Evolutionary conservation across 2,113 vertebrate genomes (phyloP).

Genomic region (Rhinogobius similis): DNA sequence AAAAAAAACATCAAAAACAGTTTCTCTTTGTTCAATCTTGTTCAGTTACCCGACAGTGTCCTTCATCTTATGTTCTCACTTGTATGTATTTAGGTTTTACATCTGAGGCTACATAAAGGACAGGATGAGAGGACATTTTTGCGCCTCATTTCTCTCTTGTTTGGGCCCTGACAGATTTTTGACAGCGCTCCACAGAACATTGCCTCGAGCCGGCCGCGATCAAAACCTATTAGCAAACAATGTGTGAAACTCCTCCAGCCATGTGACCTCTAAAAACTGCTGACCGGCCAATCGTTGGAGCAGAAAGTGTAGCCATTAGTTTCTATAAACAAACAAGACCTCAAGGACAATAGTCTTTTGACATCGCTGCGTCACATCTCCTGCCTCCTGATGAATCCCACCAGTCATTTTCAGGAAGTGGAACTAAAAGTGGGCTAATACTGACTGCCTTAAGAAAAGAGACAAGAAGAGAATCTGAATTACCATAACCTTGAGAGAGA

Average conservation of each 20-base stretch:
- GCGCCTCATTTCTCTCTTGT: slow-evolving; percentile 1
- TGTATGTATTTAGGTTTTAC: neutral
- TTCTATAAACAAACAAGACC: slow-evolving; percentile 44
- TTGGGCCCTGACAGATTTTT: slow-evolving; percentile 10
- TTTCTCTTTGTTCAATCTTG: neutral
- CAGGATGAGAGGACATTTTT: slow-evolving; percentile 8
- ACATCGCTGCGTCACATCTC: slow-evolving; percentile 32
- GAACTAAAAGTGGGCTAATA: slow-evolving; percentile 12
- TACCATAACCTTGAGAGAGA: too few relatives aligned
- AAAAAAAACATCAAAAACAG: too few relatives aligned
- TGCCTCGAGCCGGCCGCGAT: slow-evolving; percentile 16
- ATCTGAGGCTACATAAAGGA: slow-evolving; percentile 7
- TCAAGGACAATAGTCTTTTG: slow-evolving; percentile 56
- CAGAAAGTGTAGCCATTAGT: slow-evolving; percentile 46
- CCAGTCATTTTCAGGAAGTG: slow-evolving; percentile 8
- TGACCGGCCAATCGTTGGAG: slow-evolving; percentile 52
- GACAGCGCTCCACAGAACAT: neutral
- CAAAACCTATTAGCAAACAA: slow-evolving; percentile 45
- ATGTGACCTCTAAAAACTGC: slow-evolving; percentile 59
- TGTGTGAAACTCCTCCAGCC: slow-evolving; percentile 45
- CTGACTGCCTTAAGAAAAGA: slow-evolving; percentile 36
- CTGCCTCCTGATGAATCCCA: slow-evolving; percentile 44
- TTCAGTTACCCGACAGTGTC: neutral
- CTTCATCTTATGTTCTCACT: neutral
- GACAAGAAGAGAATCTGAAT: slow-evolving; percentile 43